phyloP scores from a whole-genome alignment of 1,140 invertebrate species.

The Neomicropteryx cornuta region DNA sequence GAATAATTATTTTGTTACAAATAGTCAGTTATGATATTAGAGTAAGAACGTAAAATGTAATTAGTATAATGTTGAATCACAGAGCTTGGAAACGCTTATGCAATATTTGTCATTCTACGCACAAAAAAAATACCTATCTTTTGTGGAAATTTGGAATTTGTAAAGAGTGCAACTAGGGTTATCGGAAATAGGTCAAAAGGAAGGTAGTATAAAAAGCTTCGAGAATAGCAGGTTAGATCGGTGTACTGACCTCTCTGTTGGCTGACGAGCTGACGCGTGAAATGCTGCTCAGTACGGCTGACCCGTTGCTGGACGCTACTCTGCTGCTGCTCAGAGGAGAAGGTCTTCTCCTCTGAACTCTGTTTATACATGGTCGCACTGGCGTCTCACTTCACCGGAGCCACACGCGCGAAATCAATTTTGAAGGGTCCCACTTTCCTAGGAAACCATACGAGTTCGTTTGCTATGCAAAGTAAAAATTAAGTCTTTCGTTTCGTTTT shows the following conservation, averaged over 20 bases:
- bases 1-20: too few relatives aligned
- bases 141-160: slow-evolving; percentile 15
- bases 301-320: slow-evolving; percentile 52
- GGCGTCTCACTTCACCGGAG: slow-evolving; percentile 19
- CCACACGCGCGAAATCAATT: slow-evolving; percentile 33
- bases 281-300: slow-evolving; percentile 60
- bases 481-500: slow-evolving; percentile 23
- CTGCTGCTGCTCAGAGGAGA: slow-evolving; percentile 44
- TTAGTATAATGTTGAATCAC: background rate
- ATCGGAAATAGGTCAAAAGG: slow-evolving; percentile 3
- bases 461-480: too few relatives aligned
- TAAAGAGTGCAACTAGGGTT: slow-evolving; percentile 8
- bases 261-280: slow-evolving; percentile 63
- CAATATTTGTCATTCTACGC: slow-evolving; percentile 30
- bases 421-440: slow-evolving; percentile 32
- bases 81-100: slow-evolving; percentile 28
- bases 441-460: slow-evolving; percentile 18
- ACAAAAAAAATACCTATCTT: slow-evolving; percentile 27
- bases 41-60: too few relatives aligned
- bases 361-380: slow-evolving; percentile 44
- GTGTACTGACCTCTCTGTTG: slow-evolving; percentile 61
- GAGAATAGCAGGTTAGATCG: background rate
- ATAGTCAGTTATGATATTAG: slow-evolving; percentile 18
- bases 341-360: slow-evolving; percentile 39
- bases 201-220: slow-evolving; percentile 5